These are phyloP conservation scores for Camponotus vicinus DNA, from an alignment of 1,140 invertebrate genomes.

Conservation along the genomic window DNA sequence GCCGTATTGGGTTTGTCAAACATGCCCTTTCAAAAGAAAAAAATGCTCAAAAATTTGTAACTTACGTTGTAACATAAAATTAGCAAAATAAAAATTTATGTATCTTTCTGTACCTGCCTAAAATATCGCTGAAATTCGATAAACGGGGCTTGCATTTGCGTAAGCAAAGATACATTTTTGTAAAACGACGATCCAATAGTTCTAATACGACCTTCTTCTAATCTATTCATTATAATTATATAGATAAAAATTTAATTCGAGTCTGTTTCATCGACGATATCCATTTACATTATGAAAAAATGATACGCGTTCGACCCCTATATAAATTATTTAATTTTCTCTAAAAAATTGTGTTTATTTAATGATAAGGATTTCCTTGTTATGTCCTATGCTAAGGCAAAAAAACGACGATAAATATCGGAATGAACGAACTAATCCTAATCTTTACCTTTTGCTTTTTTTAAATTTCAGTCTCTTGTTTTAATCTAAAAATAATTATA, in stretches of 20 bases:
- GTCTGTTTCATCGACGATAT: background rate
- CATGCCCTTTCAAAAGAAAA: slow-evolving; percentile 81
- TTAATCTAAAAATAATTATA: too few relatives aligned
- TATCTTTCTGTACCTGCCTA: slow-evolving; percentile 70
- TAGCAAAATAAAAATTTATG: background rate
- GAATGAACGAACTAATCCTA: too few relatives aligned
- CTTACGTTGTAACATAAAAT: background rate
- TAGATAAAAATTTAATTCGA: slow-evolving; percentile 1
- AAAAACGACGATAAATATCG: too few relatives aligned
- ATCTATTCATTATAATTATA: slow-evolving; percentile 11
- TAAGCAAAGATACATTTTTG: slow-evolving; percentile 78
- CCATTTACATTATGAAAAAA: background rate
- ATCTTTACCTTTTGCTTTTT: too few relatives aligned
- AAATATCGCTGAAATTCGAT: slow-evolving; percentile 77
- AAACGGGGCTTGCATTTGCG: slow-evolving; percentile 70
- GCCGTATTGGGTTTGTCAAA: slow-evolving; percentile 86
- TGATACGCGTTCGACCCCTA: too few relatives aligned
- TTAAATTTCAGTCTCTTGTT: too few relatives aligned
- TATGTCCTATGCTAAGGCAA: too few relatives aligned
- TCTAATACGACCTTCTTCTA: background rate
- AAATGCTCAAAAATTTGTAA: background rate
- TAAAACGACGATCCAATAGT: slow-evolving; percentile 63
- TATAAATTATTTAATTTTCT: too few relatives aligned
- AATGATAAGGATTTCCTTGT: too few relatives aligned
- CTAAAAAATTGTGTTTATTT: too few relatives aligned